phyloP scores from a whole-genome alignment of 2,113 vertebrate genomes.

The Scortum barcoo region DNA sequence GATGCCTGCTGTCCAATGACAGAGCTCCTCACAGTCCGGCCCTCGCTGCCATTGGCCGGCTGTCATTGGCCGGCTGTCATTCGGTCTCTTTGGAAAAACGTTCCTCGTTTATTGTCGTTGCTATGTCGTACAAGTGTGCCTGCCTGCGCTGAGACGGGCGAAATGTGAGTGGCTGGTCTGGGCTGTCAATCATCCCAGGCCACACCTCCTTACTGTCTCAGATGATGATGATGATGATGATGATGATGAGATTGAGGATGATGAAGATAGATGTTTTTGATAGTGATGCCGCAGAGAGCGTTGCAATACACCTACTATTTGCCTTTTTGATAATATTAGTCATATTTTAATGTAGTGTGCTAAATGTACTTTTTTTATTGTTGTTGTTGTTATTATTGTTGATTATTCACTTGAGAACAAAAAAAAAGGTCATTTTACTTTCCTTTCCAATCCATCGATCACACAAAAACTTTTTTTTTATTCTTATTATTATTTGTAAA shows the following conservation, averaged over 20 bases:
- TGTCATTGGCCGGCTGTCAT: conserved; percentile 20
- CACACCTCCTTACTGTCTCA: conserved; percentile 65
- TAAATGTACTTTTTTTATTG: conserved; percentile 62
- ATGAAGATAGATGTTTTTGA: conserved; percentile 72
- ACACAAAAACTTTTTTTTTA: not conserved
- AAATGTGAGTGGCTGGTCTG: conserved; percentile 66
- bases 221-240: conserved; percentile 66
- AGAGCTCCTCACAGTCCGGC: conserved; percentile 57
- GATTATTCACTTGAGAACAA: conserved; percentile 70
- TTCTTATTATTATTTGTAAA: conserved; percentile 15
- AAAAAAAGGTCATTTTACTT: conserved; percentile 56
- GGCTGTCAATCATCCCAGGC: conserved; percentile 75
- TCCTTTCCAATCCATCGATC: conserved; percentile 47
- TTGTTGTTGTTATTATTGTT: conserved; percentile 64
- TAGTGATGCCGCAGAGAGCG: conserved; percentile 70
- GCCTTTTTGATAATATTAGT: conserved; percentile 82
- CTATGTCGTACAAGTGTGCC: conserved; percentile 76
- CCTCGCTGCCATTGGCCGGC: conserved; percentile 49
- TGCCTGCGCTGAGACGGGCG: conserved; percentile 72
- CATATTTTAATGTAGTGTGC: conserved; percentile 78
- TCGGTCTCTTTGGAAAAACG: conserved; percentile 57
- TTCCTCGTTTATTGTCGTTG: conserved; percentile 62
- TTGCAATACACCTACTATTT: conserved; percentile 75
- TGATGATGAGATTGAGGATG: conserved; percentile 67
- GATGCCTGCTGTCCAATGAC: conserved; percentile 72